Base-by-base conservation (phyloP, 2,888 invertebrate genomes). In the Ypsolopha sequella region DNA sequence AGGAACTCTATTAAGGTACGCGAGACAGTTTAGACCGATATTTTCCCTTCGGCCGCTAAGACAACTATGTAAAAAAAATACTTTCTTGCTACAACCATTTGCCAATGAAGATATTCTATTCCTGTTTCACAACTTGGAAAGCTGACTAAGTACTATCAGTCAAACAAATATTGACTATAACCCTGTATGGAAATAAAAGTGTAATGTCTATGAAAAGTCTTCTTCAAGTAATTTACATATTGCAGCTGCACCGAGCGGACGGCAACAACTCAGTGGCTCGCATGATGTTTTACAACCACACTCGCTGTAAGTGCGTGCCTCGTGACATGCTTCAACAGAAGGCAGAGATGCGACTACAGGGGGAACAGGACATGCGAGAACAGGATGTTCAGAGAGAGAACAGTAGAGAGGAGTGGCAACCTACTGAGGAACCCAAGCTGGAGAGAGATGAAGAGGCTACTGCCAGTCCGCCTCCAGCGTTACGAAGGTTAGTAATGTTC, bases 281-380 rank as follows among this genome's bases (percentile, higher is more conserved):
- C 2, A 77, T 86, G 69, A 58, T 71, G 53, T 85, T 86, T 64
- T 84, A 68, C 66, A 85, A 85, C 60, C 86, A 86, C 63, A 85
- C 86, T 1, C 59, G 66, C 3, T 86, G 86, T 62, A 77, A 69
- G 1, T 86, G 86, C 62, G 74, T 85, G 7, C 67, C 76, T 1
- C 68, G 74, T 0, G 74, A 70, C 3, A 71, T 74, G 0, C 57
- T 77, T 6, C 72, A 74, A 52, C 70, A 62, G 41, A 36, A 11
- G 65, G 14, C 69, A 73, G 55, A 68, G 65, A 48, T 73, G 75
- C 52, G 50, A 6, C 11, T 34, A n/a, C 45, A 45, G 11, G 14
- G 36, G 10, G 44, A 51, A 38, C 34, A 24, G 24, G 74, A 70
- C 3, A 71, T 74, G 0, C 57, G 77, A 6, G 72, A 74, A 52